phyloP scores from a whole-genome alignment of 2,113 vertebrate genomes.

The Dipodomys merriami region DNA sequence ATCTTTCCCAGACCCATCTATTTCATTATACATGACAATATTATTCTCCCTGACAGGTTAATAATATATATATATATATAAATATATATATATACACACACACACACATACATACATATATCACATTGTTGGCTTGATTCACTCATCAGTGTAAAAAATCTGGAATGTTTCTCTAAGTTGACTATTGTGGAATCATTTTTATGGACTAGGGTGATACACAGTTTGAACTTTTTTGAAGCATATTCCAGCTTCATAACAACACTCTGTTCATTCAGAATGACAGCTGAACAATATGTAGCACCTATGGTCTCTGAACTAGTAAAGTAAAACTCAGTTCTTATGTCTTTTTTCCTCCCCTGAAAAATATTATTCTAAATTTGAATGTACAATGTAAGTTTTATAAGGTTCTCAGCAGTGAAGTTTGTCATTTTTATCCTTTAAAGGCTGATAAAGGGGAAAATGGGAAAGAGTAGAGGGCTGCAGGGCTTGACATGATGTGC shows the following conservation, averaged over 20 bases:
- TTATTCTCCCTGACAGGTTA: too few relatives aligned
- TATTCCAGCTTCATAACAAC: neutral
- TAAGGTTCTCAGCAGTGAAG: conserved; percentile 35
- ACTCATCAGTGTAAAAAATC: too few relatives aligned
- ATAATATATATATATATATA: too few relatives aligned
- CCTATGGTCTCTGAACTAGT: conserved; percentile 26
- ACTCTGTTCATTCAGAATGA: neutral
- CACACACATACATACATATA: too few relatives aligned
- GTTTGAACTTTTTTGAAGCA: neutral
- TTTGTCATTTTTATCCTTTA: conserved; percentile 70
- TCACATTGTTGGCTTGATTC: too few relatives aligned
- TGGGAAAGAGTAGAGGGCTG: conserved; percentile 24
- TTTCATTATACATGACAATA: too few relatives aligned
- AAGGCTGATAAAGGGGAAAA: conserved; percentile 3
- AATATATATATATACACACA: too few relatives aligned
- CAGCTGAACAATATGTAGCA: neutral
- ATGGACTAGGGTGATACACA: rapidly evolving
- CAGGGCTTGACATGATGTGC: neutral
- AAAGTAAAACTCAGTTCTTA: neutral
- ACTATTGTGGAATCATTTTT: neutral
- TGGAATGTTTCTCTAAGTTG: too few relatives aligned
- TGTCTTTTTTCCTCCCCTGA: neutral
- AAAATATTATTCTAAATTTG: conserved; percentile 54
- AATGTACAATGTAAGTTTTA: conserved; percentile 72
- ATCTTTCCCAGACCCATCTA: too few relatives aligned